Base-by-base conservation (phyloP, 2,113 vertebrate genomes). In the Nesoenas mayeri region DNA sequence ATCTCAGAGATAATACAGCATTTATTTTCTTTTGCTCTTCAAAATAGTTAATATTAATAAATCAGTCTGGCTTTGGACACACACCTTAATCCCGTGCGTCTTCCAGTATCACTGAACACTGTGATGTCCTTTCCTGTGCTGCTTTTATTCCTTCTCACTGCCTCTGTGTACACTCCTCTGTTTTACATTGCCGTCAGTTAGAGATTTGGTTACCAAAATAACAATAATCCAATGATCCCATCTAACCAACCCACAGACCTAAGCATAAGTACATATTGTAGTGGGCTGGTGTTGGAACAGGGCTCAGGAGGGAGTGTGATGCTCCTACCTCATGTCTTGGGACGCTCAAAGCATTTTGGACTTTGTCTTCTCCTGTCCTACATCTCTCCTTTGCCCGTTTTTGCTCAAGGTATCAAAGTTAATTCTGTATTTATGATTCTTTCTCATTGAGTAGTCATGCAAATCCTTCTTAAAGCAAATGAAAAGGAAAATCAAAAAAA, bases 21-120 rank as follows among this genome's bases (percentile, higher is more conserved):
- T 74, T 67, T 78, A 36, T 78, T 92, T 93, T 57, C 57, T 69
- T 91, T 92, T 60, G 48, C 61, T 62, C 51, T 79, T 91, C 78
- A 38, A 12, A 5, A 28, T 5, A 7, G 47, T 44, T 19, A 57
- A n/a, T 65, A 36, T 62, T 53, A n/a, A 51, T 57, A 42, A 64
- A 78, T 85, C 16, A 38, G 56, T 7, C 19, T 56, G 66, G 36
- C 21, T 51, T 47, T 78, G 56, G 47, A 8, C 5, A 2, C 24
- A 22, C 62, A 19, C 77, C n/a, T 57, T 20, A 20, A 69, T 64
- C 65, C 38, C 0, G 2, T 1, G 26, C 69, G 1, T 31, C 57
- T 25, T 51, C 48, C 53, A 18, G 7, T 40, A 58, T 31, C 34
- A 3, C 32, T 10, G 51, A n/a, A 34, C 4, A 2, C 53, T 15